These are phyloP conservation scores for Lordiphosa fenestrarum DNA, from an alignment of 2,888 invertebrate species.

Conservation along the genomic window DNA sequence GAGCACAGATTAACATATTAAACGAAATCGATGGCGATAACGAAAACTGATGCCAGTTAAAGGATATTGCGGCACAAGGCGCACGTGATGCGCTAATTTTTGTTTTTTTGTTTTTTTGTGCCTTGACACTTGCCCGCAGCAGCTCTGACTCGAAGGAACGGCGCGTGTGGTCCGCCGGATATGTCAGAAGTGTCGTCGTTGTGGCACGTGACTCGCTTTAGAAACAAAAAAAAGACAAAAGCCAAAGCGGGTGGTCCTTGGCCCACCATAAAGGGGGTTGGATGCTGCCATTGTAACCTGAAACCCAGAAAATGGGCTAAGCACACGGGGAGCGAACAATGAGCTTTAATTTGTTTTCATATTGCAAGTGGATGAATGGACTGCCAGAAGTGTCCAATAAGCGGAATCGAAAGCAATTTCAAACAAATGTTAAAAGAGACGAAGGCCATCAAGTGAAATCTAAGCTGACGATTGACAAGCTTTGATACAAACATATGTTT, in stretches of 20 bases:
- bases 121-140: conserved; percentile 62
- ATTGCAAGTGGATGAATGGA: conserved; percentile 11
- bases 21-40: conserved; percentile 70
- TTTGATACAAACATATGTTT: conserved; percentile 23
- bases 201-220: conserved; percentile 64
- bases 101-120: conserved; percentile 28
- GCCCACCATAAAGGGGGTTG: conserved; percentile 22
- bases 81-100: conserved; percentile 77
- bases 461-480: conserved; percentile 29
- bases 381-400: conserved; percentile 5
- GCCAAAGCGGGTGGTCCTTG: conserved; percentile 61
- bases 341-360: conserved; percentile 60
- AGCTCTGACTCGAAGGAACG: conserved; percentile 12
- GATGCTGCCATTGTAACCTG: conserved; percentile 43
- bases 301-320: conserved; percentile 43
- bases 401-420: conserved; percentile 12
- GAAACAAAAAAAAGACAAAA: conserved; percentile 35
- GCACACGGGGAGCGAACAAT: conserved; percentile 43
- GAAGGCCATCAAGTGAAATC: conserved; percentile 34
- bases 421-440: conserved; percentile 3
- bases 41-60: conserved; percentile 40
- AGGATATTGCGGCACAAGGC: conserved; percentile 63
- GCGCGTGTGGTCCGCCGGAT: conserved; percentile 73
- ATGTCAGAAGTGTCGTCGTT: conserved; percentile 72
- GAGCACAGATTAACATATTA: conserved; percentile 70